phyloP scores from a whole-genome alignment of 2,113 vertebrate genomes.

The Cryptotis parvus region DNA sequence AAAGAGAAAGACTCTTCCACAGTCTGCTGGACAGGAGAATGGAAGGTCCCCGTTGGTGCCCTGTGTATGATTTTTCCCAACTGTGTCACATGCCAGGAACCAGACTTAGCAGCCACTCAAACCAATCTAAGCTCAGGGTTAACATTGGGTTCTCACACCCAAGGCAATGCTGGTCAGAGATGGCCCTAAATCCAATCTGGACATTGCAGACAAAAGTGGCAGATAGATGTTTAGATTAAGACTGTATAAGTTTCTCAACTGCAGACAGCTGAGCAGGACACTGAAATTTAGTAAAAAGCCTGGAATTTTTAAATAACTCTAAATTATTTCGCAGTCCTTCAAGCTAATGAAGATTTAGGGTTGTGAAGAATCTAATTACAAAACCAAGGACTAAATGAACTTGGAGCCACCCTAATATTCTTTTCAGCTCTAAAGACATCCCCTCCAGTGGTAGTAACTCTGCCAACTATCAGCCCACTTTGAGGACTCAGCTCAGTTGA shows the following conservation, averaged over 20 bases:
- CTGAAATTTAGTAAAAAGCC: not conserved
- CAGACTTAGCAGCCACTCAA: not conserved
- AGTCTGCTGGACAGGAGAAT: too few species aligned
- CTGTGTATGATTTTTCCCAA: not conserved
- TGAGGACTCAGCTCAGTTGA: not conserved
- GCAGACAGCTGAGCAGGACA: not conserved
- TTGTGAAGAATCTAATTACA: constrained; percentile 41
- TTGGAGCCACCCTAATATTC: not conserved
- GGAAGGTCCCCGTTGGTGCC: too few species aligned
- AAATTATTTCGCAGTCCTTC: not conserved
- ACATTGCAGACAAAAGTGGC: not conserved
- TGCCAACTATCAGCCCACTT: not conserved
- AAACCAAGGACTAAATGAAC: not conserved
- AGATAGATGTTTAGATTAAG: not conserved
- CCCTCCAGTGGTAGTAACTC: not conserved
- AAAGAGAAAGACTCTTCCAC: too few species aligned
- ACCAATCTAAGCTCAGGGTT: not conserved
- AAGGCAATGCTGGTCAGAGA: not conserved
- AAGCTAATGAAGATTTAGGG: not conserved
- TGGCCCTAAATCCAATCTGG: not conserved
- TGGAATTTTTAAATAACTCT: not conserved
- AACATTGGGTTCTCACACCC: not conserved
- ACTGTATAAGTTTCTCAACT: not conserved
- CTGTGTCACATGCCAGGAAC: not conserved
- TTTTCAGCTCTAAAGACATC: not conserved